A percentile compares a stretch with the other conserved stretches of the same genome.
Evolutionary conservation across 2,797 vertebrate species (phyloP).

Genomic region (Xyrichtys novacula): DNA sequence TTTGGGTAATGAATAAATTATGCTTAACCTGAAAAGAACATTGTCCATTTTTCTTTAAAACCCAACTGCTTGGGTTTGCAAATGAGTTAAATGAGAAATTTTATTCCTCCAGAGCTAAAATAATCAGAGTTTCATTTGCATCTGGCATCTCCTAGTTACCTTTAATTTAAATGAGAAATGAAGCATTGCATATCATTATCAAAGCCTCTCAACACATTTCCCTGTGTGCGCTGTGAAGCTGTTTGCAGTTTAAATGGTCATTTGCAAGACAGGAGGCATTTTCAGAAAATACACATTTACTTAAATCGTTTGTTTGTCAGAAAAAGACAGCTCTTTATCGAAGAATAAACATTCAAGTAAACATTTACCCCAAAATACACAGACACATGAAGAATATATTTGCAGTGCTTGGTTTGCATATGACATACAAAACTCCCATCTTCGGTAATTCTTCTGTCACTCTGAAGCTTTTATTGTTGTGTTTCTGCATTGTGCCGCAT

Average conservation of each 20-base stretch:
- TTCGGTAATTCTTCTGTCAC: slow-evolving; percentile 29
- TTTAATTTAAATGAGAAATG: slow-evolving; percentile 50
- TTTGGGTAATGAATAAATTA: slow-evolving; percentile 39
- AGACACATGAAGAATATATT: slow-evolving; percentile 57
- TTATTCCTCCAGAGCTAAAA: slow-evolving; percentile 47
- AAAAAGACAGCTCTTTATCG: slow-evolving; percentile 19
- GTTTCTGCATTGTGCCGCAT: slow-evolving; percentile 42
- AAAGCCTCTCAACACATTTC: slow-evolving; percentile 66
- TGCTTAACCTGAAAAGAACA: slow-evolving; percentile 36
- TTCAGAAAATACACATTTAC: slow-evolving; percentile 23
- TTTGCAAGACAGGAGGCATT: slow-evolving; percentile 27
- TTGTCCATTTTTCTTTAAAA: slow-evolving; percentile 19
- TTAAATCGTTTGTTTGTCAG: slow-evolving; percentile 24
- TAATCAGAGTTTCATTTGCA: slow-evolving; percentile 65
- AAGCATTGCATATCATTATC: slow-evolving; percentile 68
- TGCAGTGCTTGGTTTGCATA: slow-evolving; percentile 78
- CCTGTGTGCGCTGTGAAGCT: slow-evolving; percentile 22
- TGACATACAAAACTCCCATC: slow-evolving; percentile 51
- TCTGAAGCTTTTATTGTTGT: slow-evolving; percentile 54
- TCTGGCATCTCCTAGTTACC: slow-evolving; percentile 50
- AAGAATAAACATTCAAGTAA: slow-evolving; percentile 23
- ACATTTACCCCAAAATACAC: slow-evolving; percentile 4
- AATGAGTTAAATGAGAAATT: slow-evolving; percentile 41
- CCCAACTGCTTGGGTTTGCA: slow-evolving; percentile 28
- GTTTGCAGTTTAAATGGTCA: slow-evolving; percentile 32